Evolutionary conservation across 2,888 invertebrate species (phyloP), one percentile per base, ranked within the genome.

Genomic region (Branchellion lobata): DNA sequence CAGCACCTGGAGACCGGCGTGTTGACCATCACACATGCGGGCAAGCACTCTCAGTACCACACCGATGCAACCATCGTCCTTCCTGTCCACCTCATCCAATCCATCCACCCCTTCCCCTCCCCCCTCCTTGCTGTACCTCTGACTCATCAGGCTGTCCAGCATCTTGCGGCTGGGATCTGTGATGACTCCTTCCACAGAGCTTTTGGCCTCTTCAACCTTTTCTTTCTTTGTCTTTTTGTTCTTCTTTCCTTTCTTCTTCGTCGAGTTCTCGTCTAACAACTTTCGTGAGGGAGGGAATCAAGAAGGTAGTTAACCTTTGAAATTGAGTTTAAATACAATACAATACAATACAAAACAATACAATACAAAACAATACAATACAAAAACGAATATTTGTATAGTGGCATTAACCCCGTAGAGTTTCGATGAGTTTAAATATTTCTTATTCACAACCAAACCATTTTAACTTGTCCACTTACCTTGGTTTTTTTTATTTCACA

Each of bases 21-120:
- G 86, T 81, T 88, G 87, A 3, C 87, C 87, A 80, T 88, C 87
- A 83, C 87, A 88, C 86, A 88, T 86, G 21, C 86, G 80, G 1
- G 87, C 87, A 84, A 88, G 85, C 51, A 88, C 86, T 81, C 86
- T 85, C 21, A 88, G 84, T 14, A 88, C 87, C 31, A 87, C 84
- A 79, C 87, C 87, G 36, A 88, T 87, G 82, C 88, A 87, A 18
- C 87, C 87, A 80, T 87, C 87, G 81, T 88, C 87, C 80, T 85
- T 84, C 80, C 83, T 82, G 47, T 82, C 82, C 0, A 83, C 68
- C 79, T 83, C 83, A 18, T 82, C 82, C 69, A 82, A 75, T n/a
- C 80, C 80, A 29, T 83, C 82, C n/a, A 81, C 82, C 29, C 81
- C 81, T 57, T 77, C 79, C 24, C 68, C 65, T n/a, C 76, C 21